These are phyloP conservation scores for Martes martes DNA, from an alignment of 2,113 vertebrate genomes.

Conservation along the genomic window DNA sequence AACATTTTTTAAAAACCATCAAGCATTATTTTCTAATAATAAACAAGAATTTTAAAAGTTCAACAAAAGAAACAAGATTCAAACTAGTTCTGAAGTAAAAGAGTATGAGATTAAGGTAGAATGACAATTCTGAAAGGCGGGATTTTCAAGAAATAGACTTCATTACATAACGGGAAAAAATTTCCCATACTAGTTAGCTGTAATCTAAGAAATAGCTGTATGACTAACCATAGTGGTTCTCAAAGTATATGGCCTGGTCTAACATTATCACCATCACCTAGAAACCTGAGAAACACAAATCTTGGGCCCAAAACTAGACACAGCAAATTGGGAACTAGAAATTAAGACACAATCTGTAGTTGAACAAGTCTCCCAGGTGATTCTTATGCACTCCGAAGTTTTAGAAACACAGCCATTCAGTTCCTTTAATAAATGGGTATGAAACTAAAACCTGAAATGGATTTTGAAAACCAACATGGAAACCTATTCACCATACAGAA, in stretches of 20 bases:
- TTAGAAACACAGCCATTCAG: background rate
- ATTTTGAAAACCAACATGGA: background rate
- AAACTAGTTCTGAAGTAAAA: constrained; percentile 19
- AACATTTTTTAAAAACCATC: background rate
- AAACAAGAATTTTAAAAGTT: background rate
- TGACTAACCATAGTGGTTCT: background rate
- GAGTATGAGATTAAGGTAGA: background rate
- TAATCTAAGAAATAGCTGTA: background rate
- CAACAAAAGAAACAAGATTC: background rate
- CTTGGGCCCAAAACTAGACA: background rate
- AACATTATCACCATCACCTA: background rate
- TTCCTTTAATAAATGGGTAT: background rate
- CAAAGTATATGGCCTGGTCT: background rate
- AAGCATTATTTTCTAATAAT: background rate
- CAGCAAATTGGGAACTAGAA: background rate
- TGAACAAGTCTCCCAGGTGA: background rate
- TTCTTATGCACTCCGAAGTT: background rate
- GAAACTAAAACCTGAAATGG: background rate
- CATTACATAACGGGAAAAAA: background rate
- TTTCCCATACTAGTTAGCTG: background rate
- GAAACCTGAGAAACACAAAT: background rate
- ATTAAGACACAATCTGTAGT: background rate
- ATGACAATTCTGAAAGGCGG: background rate
- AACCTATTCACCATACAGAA: background rate
- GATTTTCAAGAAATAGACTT: background rate